phyloP scores from a whole-genome alignment of 2,797 vertebrate species.

The Crenichthys baileyi region DNA sequence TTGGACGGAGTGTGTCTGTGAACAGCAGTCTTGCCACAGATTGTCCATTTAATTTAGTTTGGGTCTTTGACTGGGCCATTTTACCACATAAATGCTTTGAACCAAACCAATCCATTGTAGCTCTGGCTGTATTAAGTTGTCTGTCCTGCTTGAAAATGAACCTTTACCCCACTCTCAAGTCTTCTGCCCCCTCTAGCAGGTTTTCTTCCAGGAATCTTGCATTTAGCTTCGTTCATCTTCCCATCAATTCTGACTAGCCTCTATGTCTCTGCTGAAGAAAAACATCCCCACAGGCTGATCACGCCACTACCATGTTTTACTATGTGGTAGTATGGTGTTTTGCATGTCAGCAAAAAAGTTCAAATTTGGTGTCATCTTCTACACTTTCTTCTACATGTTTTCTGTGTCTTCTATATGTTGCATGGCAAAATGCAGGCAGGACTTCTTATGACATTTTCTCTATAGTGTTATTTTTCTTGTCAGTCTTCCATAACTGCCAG shows the following conservation, averaged over 20 bases:
- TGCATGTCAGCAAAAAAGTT: background rate
- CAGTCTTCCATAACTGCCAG: background rate
- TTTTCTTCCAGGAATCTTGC: background rate
- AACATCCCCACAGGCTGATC: background rate
- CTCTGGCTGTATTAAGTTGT: too few species aligned
- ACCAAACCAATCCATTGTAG: background rate
- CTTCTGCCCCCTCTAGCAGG: too few species aligned
- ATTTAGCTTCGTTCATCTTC: background rate
- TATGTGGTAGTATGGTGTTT: background rate
- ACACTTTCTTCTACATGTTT: background rate
- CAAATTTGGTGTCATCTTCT: background rate
- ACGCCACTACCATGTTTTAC: background rate
- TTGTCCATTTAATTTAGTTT: background rate
- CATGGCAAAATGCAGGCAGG: background rate
- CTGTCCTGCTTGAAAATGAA: background rate
- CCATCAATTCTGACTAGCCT: too few species aligned
- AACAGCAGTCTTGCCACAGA: background rate
- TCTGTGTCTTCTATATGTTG: background rate
- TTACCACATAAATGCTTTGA: background rate
- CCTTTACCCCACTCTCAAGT: background rate
- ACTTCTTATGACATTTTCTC: background rate
- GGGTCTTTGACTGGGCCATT: background rate
- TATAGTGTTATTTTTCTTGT: background rate
- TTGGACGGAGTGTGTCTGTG: background rate
- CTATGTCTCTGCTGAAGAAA: background rate